Base-by-base conservation (phyloP, 2,888 invertebrate species). In the Oxycera nigricornis region DNA sequence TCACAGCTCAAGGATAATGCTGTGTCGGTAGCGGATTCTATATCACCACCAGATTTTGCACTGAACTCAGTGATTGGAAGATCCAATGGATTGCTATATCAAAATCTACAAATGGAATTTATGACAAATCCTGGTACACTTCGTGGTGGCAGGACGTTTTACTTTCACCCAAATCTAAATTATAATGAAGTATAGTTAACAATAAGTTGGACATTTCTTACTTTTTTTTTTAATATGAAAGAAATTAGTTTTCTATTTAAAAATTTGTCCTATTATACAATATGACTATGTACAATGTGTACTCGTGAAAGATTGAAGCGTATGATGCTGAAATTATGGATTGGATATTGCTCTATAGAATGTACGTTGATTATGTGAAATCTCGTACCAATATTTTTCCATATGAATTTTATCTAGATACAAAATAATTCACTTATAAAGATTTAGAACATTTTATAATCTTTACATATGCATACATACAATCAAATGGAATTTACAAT, bases 11-110 rank as follows among this genome's bases (percentile, higher is more conserved):
- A 93, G 84, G 87, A 89, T 9, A 92, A 95, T 46, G 88, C 92
- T 0, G 90, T 96, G 0, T 86, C 90, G 1, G 88, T 96, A 1
- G 93, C 92, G 1, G 97, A 97, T 83, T 92, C 92, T 30, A 87
- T 97, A 28, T 93, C 96, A 2, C 95, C 95, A 0, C 93, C 96
- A 0, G 97, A 97, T 86, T 96, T 93, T 82, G 90, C 95, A 39
- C 87, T 97, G 14, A 93, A 95, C 85, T 96, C 96, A 0, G 91
- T 93, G 39, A 88, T 97, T 20, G 97, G 94, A 70, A 89, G 88
- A 81, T 91, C 95, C 30, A 94, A 96, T 87, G 97, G 97, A 77
- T 76, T 83, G 28, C 78, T 83, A 82, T 94, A 79, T 82, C 91
- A 93, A 83, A 90, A 92, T 82, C 87, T 94, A 17, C 91, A 93